Percentiles rank a stretch among this genome's conserved stretches.
Evolutionary conservation across 2,797 vertebrate species (phyloP).

Genomic region (Numenius phaeopus): DNA sequence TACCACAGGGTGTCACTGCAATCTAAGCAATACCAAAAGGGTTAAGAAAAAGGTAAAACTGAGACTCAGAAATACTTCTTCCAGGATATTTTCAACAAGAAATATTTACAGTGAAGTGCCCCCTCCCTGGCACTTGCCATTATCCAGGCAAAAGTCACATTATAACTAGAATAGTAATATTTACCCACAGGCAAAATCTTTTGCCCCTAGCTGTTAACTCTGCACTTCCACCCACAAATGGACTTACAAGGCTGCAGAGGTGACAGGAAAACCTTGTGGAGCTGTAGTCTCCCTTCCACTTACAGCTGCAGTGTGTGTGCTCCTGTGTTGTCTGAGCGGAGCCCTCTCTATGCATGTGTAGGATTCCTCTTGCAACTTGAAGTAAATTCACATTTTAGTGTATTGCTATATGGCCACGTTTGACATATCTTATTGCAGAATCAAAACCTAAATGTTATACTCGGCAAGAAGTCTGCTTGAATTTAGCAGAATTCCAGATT

Average conservation of each 20-base stretch:
- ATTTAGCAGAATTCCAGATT: neutral
- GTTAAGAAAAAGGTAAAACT: neutral
- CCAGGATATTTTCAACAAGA: neutral
- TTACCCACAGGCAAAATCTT: neutral
- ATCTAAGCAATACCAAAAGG: neutral
- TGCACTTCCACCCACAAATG: neutral
- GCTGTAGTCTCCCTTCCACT: neutral
- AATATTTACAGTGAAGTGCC: neutral
- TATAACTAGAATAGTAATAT: neutral
- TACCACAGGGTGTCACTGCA: constrained; percentile 49
- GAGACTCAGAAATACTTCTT: neutral
- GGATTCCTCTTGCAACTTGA: neutral
- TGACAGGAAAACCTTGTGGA: neutral
- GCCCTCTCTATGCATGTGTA: rapidly evolving
- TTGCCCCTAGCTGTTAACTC: neutral
- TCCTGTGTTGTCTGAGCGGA: neutral
- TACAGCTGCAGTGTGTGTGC: rapidly evolving
- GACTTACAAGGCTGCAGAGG: neutral
- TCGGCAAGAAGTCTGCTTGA: neutral
- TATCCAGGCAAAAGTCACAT: neutral
- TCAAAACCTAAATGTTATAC: neutral
- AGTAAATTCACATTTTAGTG: neutral
- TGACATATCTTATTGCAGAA: neutral
- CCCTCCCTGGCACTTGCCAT: neutral
- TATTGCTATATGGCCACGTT: neutral